Evolutionary conservation across 1,140 invertebrate species (phyloP), one percentile per base, ranked within the genome.

Genomic region (Megathymus violae): DNA sequence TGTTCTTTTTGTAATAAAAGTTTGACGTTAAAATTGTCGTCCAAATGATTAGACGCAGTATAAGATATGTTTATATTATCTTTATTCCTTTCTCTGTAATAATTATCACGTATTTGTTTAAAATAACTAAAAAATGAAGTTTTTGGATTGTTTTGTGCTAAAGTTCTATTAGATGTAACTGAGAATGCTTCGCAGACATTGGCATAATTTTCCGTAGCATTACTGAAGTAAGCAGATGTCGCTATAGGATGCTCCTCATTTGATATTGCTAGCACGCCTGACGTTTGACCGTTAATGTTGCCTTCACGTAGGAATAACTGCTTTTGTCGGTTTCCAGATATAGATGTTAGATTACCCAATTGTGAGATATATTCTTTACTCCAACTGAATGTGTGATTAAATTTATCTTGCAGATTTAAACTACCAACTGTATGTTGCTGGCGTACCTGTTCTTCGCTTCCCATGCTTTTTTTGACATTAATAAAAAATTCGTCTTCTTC

Each of bases 181-280:
- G 66, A 66, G 63, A 64, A 52, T 52, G 62, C 56, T 40, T 65
- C 58, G 58, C 68, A 71, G 66, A 43, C 59, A 56, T 47, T 62
- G 61, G 61, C 71, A 78, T 76, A 59, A 62, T 69, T 70, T 58
- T 56, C 56, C 77, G 82, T 86, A 80, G 76, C 76, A 81, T 84
- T 81, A 74, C 70, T 73, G 68, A 78, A 69, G 69, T 75, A 68
- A 71, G 70, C 58, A 78, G 80, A 83, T 85, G 72, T 62, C 59
- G 71, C 60, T 63, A 62, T 51, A 48, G 64, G 82, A 88, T 85
- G 80, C 67, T 54, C 52, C 69, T 76, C 78, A 76, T 79, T 88
- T 80, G 71, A 64, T 76, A 85, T 82, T 80, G 74, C 71, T 54
- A 72, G 76, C 85, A 84, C 81, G 78, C 74, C 68, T 70, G 66